Evolutionary conservation across 1,140 invertebrate genomes (phyloP).

Genomic region (Drosophila elegans): DNA sequence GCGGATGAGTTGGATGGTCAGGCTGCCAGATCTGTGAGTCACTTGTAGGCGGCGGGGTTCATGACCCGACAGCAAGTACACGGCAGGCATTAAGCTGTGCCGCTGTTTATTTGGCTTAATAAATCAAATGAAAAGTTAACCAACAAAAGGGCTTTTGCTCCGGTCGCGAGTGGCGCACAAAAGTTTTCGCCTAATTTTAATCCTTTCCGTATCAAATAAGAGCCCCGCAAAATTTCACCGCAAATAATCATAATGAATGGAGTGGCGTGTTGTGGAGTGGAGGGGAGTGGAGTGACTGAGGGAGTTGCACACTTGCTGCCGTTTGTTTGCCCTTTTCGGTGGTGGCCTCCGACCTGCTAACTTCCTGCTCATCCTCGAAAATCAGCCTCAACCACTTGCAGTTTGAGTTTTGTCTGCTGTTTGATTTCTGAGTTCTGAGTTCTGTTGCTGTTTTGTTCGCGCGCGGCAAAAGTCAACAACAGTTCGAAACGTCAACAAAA

Average conservation of each 20-base stretch:
- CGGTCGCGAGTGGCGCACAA: conserved; percentile 35
- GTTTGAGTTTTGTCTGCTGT: conserved; percentile 60
- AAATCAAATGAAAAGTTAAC: conserved; percentile 82
- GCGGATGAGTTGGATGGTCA: conserved; percentile 25
- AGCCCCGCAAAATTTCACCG: conserved; percentile 78
- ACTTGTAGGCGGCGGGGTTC: conserved; percentile 43
- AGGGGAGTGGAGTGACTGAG: conserved; percentile 4
- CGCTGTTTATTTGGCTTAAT: conserved; percentile 70
- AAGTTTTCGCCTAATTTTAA: conserved; percentile 82
- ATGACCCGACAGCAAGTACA: conserved; percentile 60
- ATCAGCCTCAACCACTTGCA: conserved; percentile 67
- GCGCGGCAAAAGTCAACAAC: conserved; percentile 82
- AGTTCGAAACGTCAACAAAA: conserved; percentile 84
- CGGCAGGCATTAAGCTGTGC: conserved; percentile 32
- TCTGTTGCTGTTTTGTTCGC: conserved; percentile 77
- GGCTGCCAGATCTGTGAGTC: conserved; percentile 26
- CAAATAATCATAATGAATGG: conserved; percentile 84
- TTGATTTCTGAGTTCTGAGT: conserved; percentile 50
- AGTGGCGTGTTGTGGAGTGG: not conserved
- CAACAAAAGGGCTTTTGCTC: conserved; percentile 62
- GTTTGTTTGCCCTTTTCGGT: conserved; percentile 52
- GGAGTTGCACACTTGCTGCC: conserved; percentile 13
- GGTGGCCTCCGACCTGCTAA: conserved; percentile 16
- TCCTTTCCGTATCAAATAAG: conserved; percentile 81
- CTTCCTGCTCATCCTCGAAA: conserved; percentile 9